These are phyloP conservation scores for Chloroceryle aenea DNA, from an alignment of 2,113 vertebrate species.

Conservation along the genomic window DNA sequence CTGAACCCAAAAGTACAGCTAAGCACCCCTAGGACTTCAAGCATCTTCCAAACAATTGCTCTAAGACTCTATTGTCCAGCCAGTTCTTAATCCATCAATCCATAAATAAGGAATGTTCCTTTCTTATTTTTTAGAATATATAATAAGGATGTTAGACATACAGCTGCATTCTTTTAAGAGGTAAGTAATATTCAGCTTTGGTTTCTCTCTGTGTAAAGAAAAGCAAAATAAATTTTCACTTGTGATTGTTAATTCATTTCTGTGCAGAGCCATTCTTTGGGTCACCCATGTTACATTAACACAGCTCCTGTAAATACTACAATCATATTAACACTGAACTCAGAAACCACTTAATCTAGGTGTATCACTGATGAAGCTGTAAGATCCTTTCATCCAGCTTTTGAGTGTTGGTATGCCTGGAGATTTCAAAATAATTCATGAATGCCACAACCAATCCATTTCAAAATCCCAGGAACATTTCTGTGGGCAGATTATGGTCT, in stretches of 20 bases:
- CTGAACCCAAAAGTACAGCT: not conserved
- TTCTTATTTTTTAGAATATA: not conserved
- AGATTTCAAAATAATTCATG: not conserved
- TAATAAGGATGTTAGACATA: not conserved
- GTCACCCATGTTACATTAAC: not conserved
- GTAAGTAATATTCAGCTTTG: not conserved
- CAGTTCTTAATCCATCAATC: too few relatives aligned
- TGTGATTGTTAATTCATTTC: not conserved
- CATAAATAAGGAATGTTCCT: not conserved
- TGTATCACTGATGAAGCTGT: not conserved
- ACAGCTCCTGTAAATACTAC: not conserved
- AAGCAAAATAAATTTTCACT: not conserved
- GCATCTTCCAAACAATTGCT: not conserved
- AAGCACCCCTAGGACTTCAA: not conserved
- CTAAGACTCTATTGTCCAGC: not conserved
- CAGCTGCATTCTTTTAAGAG: not conserved
- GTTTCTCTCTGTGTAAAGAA: not conserved
- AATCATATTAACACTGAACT: not conserved
- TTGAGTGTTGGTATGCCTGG: too few relatives aligned
- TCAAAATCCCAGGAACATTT: not conserved
- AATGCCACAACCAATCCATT: not conserved
- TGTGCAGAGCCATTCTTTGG: not conserved
- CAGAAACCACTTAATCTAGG: not conserved
- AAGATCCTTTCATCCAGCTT: not conserved
- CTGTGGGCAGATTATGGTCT: not conserved